Base-by-base conservation (phyloP, 2,797 vertebrate genomes). In the Gymnoscopelus braueri region DNA sequence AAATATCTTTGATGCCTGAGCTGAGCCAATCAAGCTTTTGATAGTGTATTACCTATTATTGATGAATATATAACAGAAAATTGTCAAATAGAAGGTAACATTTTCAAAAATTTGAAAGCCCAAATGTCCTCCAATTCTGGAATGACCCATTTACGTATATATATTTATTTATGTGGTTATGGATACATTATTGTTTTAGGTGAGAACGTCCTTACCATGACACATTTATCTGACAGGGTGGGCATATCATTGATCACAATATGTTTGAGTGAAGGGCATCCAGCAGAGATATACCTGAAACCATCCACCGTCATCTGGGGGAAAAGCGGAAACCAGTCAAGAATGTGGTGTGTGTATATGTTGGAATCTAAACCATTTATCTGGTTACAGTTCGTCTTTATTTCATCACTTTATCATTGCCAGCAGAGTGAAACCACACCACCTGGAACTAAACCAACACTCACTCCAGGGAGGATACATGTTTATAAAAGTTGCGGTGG, bases 181-280 rank as follows among this genome's bases (percentile, higher is more conserved):
- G 39, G 39, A 44, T 44, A 44, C 39, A 39, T 39, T 39, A 39
- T 39, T 57, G 23, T 61, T 58, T 63, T 58, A 35, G 3, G 39
- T 44, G 64, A 32, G 2, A 50, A 26, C 5, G 59, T 24, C 79
- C 84, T 71, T 92, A 95, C 93, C 88, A 93, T 75, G 60, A 96
- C 71, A 82, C 92, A 95, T 81, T 63, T 86, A 60, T 95, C 94
- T 0, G 90, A 95, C 69, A 96, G 91, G 8, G 90, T 93, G 63
- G 93, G 90, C 91, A 94, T 93, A 80, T 96, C 91, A 39, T 95
- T 89, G 69, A 96, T 91, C 26, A 93, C 90, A 57, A 96, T 81
- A 44, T 95, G 87, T 71, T 83, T 91, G 81, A 96, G 92, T 8
- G 79, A 80, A 23, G 79, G 89, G 77, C 94, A 97, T 69, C 87